Conservation (phyloP, 2,113 vertebrate genomes). For the Gallinago undulata region DNA sequence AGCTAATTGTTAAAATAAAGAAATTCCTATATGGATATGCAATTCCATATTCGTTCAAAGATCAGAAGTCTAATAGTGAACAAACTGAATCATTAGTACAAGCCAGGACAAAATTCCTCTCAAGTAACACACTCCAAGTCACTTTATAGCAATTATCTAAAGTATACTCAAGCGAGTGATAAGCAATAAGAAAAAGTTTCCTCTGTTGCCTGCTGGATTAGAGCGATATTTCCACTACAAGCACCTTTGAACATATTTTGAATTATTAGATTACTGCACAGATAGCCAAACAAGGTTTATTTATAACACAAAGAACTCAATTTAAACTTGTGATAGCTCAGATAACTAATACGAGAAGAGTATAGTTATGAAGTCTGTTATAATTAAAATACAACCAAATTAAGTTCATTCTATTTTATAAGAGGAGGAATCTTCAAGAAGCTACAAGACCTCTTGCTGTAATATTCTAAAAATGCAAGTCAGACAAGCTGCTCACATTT, state of each 20-base stretch:
- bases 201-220: not conserved
- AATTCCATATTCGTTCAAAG: not conserved
- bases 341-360: not conserved
- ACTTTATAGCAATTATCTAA: not conserved
- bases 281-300: not conserved
- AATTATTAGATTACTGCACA: conserved; percentile 10
- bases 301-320: not conserved
- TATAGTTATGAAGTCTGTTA: not conserved
- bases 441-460: not conserved
- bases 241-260: not conserved
- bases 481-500: conserved; percentile 57
- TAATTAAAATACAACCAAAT: not conserved
- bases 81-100: not conserved
- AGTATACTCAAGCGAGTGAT: not conserved
- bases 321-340: not conserved
- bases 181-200: not conserved
- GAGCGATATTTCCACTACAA: not conserved
- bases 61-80: not conserved
- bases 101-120: not conserved
- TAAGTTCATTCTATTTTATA: not conserved
- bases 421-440: conserved; percentile 18
- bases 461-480: conserved; percentile 51
- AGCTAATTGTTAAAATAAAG: not conserved
- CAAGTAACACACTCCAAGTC: not conserved
- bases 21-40: not conserved